These are phyloP conservation scores for Sycon ciliatum DNA, from an alignment of 37 sponge, comb jelly and placozoan genomes.

Conservation along the genomic window DNA sequence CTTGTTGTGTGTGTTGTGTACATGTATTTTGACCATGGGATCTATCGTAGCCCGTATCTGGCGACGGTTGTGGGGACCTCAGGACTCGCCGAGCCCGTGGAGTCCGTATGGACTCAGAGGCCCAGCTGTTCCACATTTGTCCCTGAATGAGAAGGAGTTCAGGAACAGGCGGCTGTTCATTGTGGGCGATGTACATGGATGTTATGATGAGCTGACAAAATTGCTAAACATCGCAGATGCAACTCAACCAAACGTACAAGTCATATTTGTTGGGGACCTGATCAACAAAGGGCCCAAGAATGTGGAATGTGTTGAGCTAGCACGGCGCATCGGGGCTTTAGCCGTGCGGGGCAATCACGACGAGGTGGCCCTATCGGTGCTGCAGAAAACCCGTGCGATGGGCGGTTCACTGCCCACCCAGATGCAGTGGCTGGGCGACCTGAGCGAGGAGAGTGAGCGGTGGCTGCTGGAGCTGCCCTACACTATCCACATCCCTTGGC, in stretches of 20 bases:
- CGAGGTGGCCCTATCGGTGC: conserved; percentile 50
- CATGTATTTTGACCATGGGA: too few species aligned
- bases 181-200: conserved; percentile 75
- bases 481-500: conserved; percentile 45
- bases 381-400: conserved; percentile 17
- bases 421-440: conserved; percentile 53
- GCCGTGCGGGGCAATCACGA: conserved; percentile 76
- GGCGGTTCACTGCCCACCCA: conserved; percentile 1
- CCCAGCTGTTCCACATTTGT: conserved; percentile 26
- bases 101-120: conserved; percentile 56
- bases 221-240: conserved; percentile 34
- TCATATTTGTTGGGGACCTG: conserved; percentile 71
- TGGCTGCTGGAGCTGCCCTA: conserved; percentile 63
- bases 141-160: conserved; percentile 39
- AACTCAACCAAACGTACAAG: conserved; percentile 17
- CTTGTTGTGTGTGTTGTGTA: too few species aligned
- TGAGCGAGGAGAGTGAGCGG: conserved; percentile 42
- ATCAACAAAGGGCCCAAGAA: conserved; percentile 73
- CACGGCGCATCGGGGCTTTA: conserved; percentile 33
- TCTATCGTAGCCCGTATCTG: too few species aligned
- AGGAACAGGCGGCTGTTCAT: conserved; percentile 37
- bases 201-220: conserved; percentile 65
- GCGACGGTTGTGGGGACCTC: too few species aligned
- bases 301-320: conserved; percentile 42
- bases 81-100: too few species aligned